Evolutionary conservation across 2,797 vertebrate species (phyloP).

Genomic region (Chelonia mydas): DNA sequence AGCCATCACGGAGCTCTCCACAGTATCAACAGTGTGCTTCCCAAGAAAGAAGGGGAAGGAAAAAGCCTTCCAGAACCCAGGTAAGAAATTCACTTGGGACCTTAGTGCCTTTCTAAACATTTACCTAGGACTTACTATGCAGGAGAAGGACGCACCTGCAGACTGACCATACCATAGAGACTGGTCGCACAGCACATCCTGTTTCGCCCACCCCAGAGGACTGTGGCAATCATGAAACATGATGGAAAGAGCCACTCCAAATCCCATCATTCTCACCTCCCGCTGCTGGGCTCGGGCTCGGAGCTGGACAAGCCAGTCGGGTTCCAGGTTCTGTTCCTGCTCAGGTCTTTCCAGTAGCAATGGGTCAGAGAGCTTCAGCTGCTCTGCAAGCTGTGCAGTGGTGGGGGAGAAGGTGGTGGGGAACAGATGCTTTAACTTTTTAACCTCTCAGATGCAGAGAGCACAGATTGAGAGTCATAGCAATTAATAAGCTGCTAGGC

Average conservation of each 20-base stretch:
- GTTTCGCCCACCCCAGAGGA: too few relatives aligned
- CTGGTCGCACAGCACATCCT: not conserved
- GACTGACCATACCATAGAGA: rapidly evolving
- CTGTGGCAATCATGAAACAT: not conserved
- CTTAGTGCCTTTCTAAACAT: not conserved
- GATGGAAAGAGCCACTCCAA: not conserved
- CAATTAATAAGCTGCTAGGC: rapidly evolving
- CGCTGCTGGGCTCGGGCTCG: conserved; percentile 65
- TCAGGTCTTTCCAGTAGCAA: conserved; percentile 78
- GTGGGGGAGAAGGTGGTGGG: not conserved
- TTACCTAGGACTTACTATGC: rapidly evolving
- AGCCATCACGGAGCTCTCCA: not conserved
- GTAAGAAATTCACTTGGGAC: rapidly evolving
- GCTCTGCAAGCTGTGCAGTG: conserved; percentile 86
- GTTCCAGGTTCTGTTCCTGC: conserved; percentile 77
- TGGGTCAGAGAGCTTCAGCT: conserved; percentile 86
- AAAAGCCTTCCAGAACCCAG: rapidly evolving
- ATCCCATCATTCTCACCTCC: conserved; percentile 75
- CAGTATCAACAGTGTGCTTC: not conserved
- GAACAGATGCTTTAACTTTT: rapidly evolving
- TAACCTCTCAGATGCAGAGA: rapidly evolving
- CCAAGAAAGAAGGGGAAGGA: not conserved
- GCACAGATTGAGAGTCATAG: rapidly evolving
- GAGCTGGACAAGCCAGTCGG: conserved; percentile 86
- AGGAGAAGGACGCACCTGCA: not conserved